Evolutionary conservation across 2,797 vertebrate species (phyloP).

Genomic region (Syndactyla subalaris): DNA sequence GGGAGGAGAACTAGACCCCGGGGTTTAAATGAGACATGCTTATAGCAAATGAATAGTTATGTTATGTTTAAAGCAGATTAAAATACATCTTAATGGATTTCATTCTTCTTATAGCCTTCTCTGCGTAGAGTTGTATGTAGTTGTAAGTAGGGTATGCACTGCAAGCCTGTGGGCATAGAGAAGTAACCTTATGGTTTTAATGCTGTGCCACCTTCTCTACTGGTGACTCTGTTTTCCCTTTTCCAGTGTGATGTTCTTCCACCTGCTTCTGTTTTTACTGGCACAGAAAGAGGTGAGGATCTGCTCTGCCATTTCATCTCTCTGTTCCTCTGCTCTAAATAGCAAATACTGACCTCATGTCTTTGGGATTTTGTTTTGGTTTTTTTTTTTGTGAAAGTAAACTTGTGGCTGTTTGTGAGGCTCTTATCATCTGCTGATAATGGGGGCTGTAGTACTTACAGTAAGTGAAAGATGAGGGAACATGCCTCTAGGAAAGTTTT

Average conservation of each 20-base stretch:
- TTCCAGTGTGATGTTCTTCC: not conserved
- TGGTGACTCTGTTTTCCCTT: not conserved
- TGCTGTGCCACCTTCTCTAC: not conserved
- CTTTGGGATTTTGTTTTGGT: no score
- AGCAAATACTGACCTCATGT: not conserved
- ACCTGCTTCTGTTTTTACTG: not conserved
- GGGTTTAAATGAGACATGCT: slow-evolving; percentile 45
- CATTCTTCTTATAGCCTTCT: not conserved
- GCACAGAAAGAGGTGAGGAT: not conserved
- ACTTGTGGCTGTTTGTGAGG: not conserved
- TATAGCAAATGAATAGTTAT: slow-evolving; percentile 34
- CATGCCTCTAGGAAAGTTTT: not conserved
- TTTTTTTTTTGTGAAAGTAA: not conserved
- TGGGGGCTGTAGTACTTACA: not conserved
- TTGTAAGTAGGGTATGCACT: not conserved
- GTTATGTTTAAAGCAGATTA: slow-evolving; percentile 41
- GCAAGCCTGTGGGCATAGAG: not conserved
- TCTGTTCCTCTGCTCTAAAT: not conserved
- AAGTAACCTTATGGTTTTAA: not conserved
- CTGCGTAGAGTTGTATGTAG: not conserved
- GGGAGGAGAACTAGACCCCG: slow-evolving; percentile 24
- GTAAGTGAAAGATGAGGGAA: not conserved
- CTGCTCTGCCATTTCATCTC: not conserved
- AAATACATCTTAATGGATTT: slow-evolving; percentile 21
- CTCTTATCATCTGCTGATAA: not conserved